Evolutionary conservation across 2,113 vertebrate species (phyloP).

Genomic region (Zapornia atra): DNA sequence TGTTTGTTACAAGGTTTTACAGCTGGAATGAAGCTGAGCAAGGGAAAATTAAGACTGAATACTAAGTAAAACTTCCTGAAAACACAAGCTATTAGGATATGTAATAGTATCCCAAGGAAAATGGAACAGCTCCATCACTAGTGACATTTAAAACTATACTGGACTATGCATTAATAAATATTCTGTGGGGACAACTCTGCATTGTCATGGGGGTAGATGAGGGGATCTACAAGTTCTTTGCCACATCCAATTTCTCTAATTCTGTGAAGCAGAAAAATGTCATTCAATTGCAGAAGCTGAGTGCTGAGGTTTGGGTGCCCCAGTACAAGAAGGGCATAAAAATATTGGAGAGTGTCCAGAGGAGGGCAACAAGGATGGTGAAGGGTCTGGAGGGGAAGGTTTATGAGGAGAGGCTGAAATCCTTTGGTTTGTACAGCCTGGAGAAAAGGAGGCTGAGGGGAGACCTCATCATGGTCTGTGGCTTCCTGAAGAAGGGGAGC

Average conservation of each 20-base stretch:
- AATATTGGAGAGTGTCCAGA: no score
- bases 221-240: not conserved
- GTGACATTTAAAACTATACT: not conserved
- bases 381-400: no score
- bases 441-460: no score
- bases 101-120: not conserved
- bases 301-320: not conserved
- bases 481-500: no score
- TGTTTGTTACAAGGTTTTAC: not conserved
- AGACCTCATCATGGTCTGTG: no score
- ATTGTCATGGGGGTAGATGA: not conserved
- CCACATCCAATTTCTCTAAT: not conserved
- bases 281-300: not conserved
- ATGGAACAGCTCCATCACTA: not conserved
- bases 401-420: no score
- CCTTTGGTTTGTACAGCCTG: no score
- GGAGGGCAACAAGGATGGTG: no score
- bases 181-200: not conserved
- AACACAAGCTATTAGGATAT: not conserved
- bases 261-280: not conserved
- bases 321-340: no score
- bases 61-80: constrained; percentile 16
- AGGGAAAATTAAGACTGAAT: not conserved
- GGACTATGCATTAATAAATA: not conserved
- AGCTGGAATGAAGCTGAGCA: not conserved